These are phyloP conservation scores for Drymonia ruficornis DNA, from an alignment of 2,888 invertebrate species.

Conservation along the genomic window DNA sequence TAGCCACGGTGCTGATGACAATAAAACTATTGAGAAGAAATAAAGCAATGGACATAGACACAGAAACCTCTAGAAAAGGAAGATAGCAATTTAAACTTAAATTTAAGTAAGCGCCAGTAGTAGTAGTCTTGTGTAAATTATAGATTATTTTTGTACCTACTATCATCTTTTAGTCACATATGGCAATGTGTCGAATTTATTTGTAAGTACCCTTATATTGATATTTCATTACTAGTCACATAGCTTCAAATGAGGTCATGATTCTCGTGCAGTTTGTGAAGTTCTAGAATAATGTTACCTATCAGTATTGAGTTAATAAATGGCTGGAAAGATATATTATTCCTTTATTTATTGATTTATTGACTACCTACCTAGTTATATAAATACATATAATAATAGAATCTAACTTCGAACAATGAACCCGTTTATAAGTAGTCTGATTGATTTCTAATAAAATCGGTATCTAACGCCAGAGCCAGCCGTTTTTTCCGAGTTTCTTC, in stretches of 20 bases:
- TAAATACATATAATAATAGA: too few species aligned
- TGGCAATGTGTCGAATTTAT: constrained; percentile 41
- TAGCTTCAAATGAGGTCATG: constrained; percentile 39
- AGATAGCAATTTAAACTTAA: constrained; percentile 55
- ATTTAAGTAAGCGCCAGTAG: constrained; percentile 22
- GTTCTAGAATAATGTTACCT: constrained; percentile 43
- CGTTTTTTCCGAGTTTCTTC: constrained; percentile 44
- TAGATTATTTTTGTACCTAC: constrained; percentile 33
- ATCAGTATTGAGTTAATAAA: constrained; percentile 52
- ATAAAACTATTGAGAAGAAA: constrained; percentile 60
- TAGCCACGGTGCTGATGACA: constrained; percentile 68
- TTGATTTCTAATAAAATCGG: constrained; percentile 24
- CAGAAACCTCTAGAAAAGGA: constrained; percentile 64
- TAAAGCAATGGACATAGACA: constrained; percentile 42
- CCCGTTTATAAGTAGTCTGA: constrained; percentile 20
- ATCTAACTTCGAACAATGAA: constrained; percentile 20
- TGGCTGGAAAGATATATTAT: constrained; percentile 1
- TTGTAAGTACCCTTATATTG: constrained; percentile 28
- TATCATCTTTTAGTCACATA: constrained; percentile 20
- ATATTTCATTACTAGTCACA: constrained; percentile 50
- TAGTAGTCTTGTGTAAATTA: constrained; percentile 12
- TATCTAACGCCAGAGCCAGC: constrained; percentile 15
- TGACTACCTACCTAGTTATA: too few species aligned
- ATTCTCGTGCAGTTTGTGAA: constrained; percentile 41
- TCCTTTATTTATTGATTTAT: constrained; percentile 1